Conservation (phyloP, 2,797 vertebrate species). For the Crocodylus rhombifer region DNA sequence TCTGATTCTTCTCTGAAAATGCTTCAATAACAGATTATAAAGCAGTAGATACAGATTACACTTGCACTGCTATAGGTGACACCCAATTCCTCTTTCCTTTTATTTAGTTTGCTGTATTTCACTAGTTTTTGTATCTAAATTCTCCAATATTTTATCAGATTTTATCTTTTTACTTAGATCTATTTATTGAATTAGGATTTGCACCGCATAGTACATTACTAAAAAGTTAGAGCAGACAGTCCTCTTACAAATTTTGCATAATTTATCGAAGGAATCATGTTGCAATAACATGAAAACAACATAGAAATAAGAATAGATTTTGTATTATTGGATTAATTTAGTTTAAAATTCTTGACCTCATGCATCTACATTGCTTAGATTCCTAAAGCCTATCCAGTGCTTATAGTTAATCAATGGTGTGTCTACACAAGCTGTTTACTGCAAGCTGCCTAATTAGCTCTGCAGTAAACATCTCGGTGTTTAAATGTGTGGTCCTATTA, state of each 20-base stretch:
- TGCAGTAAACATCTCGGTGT: too few species aligned
- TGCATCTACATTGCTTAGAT: not conserved
- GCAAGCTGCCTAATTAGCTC: too few species aligned
- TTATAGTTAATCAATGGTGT: not conserved
- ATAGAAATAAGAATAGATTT: not conserved
- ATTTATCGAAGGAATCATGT: not conserved
- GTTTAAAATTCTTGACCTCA: not conserved
- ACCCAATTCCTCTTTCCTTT: not conserved
- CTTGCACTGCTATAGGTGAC: not conserved
- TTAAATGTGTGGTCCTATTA: too few species aligned
- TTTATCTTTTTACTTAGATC: not conserved
- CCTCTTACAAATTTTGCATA: constrained; percentile 1
- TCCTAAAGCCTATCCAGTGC: not conserved
- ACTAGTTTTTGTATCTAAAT: not conserved
- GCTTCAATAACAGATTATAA: not conserved
- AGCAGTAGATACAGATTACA: not conserved
- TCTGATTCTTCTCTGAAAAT: not conserved
- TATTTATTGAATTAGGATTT: not conserved
- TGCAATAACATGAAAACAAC: too few species aligned
- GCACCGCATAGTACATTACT: not conserved
- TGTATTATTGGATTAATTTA: not conserved
- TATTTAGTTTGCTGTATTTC: not conserved
- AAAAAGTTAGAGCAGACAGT: constrained; percentile 6
- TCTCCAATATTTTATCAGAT: not conserved
- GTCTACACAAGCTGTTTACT: too few species aligned